Percentiles rank a stretch among this genome's conserved stretches.
phyloP scores from a whole-genome alignment of 1,140 invertebrate species.

The Brachionus plicatilis region DNA sequence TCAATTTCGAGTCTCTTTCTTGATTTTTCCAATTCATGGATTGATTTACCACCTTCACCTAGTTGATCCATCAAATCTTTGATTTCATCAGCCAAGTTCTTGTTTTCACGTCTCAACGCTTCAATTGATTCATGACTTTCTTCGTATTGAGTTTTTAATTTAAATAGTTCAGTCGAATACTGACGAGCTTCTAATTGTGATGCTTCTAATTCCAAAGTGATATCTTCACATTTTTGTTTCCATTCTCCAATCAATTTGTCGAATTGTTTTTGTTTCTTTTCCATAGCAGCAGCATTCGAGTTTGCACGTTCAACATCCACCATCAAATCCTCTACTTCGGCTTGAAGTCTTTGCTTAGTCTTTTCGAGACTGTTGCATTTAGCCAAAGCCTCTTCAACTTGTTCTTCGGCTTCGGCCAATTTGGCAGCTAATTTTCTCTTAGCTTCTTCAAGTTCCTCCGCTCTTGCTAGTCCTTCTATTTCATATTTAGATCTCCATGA shows the following conservation, averaged over 20 bases:
- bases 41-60: constrained; percentile 80
- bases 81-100: constrained; percentile 77
- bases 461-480: constrained; percentile 64
- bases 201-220: too few relatives aligned
- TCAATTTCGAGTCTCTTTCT: constrained; percentile 61
- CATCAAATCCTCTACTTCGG: constrained; percentile 95
- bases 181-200: constrained; percentile 68
- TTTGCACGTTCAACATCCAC: constrained; percentile 84
- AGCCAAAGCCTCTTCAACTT: constrained; percentile 73
- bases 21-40: constrained; percentile 75
- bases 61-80: constrained; percentile 92
- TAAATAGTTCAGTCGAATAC: constrained; percentile 92
- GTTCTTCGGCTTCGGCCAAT: constrained; percentile 92
- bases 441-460: constrained; percentile 91
- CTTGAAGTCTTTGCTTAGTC: constrained; percentile 87
- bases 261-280: constrained; percentile 97
- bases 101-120: constrained; percentile 95
- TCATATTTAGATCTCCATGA: constrained; percentile 48
- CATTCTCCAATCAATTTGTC: constrained; percentile 96
- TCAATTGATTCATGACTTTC: constrained; percentile 92
- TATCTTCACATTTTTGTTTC: constrained; percentile 64
- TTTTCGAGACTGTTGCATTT: constrained; percentile 94
- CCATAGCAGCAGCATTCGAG: constrained; percentile 77
- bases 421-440: constrained; percentile 98
- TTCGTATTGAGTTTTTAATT: constrained; percentile 90